phyloP scores from a whole-genome alignment of 2,113 vertebrate species.

The Peromyscus polionotus region DNA sequence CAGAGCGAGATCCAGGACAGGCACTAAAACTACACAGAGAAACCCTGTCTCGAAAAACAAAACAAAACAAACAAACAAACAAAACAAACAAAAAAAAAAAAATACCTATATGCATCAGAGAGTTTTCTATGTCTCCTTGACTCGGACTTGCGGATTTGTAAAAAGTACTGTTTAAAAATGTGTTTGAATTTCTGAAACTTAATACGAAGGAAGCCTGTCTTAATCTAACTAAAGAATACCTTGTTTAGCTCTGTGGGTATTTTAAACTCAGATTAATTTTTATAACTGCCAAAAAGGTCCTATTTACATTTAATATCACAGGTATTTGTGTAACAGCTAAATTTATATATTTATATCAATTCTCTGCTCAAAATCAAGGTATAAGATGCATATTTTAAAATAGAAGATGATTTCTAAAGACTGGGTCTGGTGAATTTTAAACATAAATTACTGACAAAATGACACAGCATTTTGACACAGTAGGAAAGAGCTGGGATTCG shows the following conservation, averaged over 20 bases:
- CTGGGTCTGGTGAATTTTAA: constrained; percentile 44
- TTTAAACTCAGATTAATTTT: constrained; percentile 39
- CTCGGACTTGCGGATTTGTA: background rate
- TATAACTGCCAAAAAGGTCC: background rate
- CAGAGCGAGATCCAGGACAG: too few relatives aligned
- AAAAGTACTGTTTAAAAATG: constrained; percentile 6
- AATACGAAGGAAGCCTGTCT: constrained; percentile 40
- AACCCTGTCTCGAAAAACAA: too few relatives aligned
- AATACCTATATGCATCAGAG: background rate
- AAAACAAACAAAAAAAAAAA: background rate
- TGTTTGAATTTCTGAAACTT: constrained; percentile 45
- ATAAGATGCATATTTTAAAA: constrained; percentile 61
- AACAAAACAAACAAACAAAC: too few relatives aligned
- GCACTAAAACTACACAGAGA: too few relatives aligned
- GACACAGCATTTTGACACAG: background rate
- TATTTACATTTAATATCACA: constrained; percentile 20
- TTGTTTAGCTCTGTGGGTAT: background rate
- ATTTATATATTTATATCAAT: constrained; percentile 22
- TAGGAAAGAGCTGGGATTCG: constrained; percentile 27
- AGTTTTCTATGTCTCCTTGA: background rate
- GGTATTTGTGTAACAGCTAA: constrained; percentile 45
- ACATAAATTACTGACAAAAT: constrained; percentile 55
- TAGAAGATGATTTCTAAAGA: constrained; percentile 35
- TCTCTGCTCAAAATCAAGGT: constrained; percentile 31
- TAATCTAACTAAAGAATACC: constrained; percentile 37